Base-by-base conservation (phyloP, 2,888 invertebrate genomes). In the Clistopyga incitator region DNA sequence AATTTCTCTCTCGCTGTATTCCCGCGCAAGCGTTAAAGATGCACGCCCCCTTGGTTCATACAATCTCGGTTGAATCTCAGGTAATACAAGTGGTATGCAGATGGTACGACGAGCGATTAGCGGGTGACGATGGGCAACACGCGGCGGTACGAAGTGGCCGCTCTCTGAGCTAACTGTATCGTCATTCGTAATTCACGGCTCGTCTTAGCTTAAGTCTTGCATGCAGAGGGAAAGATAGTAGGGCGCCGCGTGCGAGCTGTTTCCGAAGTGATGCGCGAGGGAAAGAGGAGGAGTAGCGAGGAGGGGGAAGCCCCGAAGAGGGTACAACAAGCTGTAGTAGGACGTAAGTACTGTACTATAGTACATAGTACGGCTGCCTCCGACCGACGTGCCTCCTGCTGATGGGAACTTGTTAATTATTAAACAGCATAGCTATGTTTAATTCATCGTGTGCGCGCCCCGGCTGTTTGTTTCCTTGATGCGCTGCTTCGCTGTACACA, bases 381-480 rank as follows among this genome's bases (percentile, higher is more conserved):
- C 86, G 79, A 87, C 86, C 85, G 87, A 88, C 87, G 87, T 88
- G 74, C 70, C 88, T 86, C 86, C 86, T 86, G 81, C 87, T 88
- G 89, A 88, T 89, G 90, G 89, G 89, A 88, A 90, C 92, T 92
- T 91, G 92, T 92, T 92, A 92, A 93, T 93, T 93, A 93, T 92
- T 93, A 93, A 93, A 92, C 92, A 92, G 90, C 91, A 92, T 81
- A 81, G 81, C 50, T 65, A 84, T 93, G 92, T 92, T 92, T 93
- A 93, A 93, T 93, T 92, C 93, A 93, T 93, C 92, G 89, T 90
- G 92, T 91, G 90, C 91, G 89, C 91, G 90, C 77, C 70, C 89
- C 90, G 89, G 90, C 90, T 92, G 92, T 93, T 92, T 93, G 92
- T 92, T 93, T 93, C 91, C 91, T 91, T 92, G 91, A 93, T 92